phyloP scores from a whole-genome alignment of 2,888 invertebrate genomes.

The Mythimna lalbum region DNA sequence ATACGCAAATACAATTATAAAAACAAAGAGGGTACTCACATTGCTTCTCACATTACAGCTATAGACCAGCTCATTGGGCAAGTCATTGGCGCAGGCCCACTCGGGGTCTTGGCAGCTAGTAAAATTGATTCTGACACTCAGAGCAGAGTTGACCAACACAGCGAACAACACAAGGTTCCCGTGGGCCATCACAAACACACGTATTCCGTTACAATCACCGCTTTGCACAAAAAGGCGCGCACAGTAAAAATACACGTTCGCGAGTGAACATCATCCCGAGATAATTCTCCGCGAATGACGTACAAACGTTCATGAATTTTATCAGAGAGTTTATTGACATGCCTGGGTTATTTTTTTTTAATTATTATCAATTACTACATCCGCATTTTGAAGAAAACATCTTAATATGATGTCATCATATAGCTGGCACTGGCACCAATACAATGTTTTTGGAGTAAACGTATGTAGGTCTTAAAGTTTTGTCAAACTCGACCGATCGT shows the following conservation, averaged over 20 bases:
- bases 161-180: constrained; percentile 63
- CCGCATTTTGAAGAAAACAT: constrained; percentile 5
- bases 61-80: constrained; percentile 79
- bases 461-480: not conserved
- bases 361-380: constrained; percentile 19
- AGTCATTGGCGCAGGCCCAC: constrained; percentile 85
- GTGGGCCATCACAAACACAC: constrained; percentile 70
- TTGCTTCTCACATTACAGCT: constrained; percentile 76
- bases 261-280: constrained; percentile 78
- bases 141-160: constrained; percentile 61
- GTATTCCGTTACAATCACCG: constrained; percentile 53
- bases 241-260: constrained; percentile 75
- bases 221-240: constrained; percentile 66
- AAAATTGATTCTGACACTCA: constrained; percentile 82
- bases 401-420: not conserved
- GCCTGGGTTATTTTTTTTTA: constrained; percentile 29
- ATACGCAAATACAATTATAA: not conserved
- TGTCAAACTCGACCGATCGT: not conserved
- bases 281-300: constrained; percentile 75
- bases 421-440: not conserved
- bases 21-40: constrained; percentile 75
- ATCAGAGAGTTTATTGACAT: constrained; percentile 75
- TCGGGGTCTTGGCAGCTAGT: constrained; percentile 82
- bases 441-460: not conserved
- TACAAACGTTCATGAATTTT: constrained; percentile 72